Evolutionary conservation across 1,140 invertebrate species (phyloP).

Genomic region (Melipona quadrifasciata): DNA sequence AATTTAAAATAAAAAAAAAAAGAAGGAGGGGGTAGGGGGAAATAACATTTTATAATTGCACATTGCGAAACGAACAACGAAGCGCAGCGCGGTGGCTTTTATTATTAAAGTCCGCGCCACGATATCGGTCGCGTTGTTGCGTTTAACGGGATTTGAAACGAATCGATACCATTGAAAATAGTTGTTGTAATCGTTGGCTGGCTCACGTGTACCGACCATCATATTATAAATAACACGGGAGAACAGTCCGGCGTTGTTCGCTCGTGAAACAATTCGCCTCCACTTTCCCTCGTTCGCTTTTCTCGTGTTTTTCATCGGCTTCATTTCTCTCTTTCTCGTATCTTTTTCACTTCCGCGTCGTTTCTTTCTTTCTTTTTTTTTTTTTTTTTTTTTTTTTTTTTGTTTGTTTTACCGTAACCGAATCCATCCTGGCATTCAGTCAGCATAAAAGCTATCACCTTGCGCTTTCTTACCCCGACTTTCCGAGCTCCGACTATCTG

Average conservation of each 20-base stretch:
- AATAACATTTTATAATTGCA: not conserved
- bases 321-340: not conserved
- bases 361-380: too few species aligned
- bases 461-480: slow-evolving; percentile 17
- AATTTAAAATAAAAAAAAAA: not conserved
- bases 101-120: not conserved
- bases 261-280: slow-evolving; percentile 22
- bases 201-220: not conserved
- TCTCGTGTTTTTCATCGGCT: not conserved
- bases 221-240: not conserved
- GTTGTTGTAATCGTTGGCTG: not conserved
- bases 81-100: not conserved
- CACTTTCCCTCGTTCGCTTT: slow-evolving; percentile 4
- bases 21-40: too few species aligned
- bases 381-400: too few species aligned
- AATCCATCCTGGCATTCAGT: slow-evolving; percentile 21
- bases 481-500: not conserved
- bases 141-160: not conserved
- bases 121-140: not conserved
- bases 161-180: slow-evolving; percentile 8
- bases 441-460: slow-evolving; percentile 44
- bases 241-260: not conserved
- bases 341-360: slow-evolving; percentile 26
- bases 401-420: slow-evolving; percentile 27
- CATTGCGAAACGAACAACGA: not conserved